Evolutionary conservation across 1,140 invertebrate genomes (phyloP), one percentile per base, ranked within the genome.

Genomic region (Tetragnatha versicolor): DNA sequence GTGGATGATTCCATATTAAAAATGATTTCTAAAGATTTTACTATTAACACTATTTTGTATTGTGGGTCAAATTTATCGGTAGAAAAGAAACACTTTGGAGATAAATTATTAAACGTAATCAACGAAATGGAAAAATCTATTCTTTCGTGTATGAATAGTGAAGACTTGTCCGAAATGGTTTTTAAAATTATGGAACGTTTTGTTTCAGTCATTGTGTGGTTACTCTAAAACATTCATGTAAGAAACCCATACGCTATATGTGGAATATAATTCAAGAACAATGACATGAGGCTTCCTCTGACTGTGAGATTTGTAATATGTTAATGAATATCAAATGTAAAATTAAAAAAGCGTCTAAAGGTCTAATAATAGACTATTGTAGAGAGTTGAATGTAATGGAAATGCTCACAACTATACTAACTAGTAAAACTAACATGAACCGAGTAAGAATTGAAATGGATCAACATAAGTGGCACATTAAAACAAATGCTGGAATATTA

Each of bases 231-330:
- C 17, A 49, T 33, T 68, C 63, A 10, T 47, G 63, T 49, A 47
- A 45, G 10, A 47, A 45, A 31, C 39, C 63, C 5, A 9, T 47
- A 14, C 22, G 25, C 20, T 68, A 31, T n/a, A 22, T 39, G 20
- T 68, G 63, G 63, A 68, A 68, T 49, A 68, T 68, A 22, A 17
- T 68, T 9, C 29, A 31, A 47, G 63, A 68, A 29, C 39, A 68
- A 29, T 68, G 63, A 45, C 39, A 47, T 31, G 63, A 68, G 49
- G 22, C 31, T n/a, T 9, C 27, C 29, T 29, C 12, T 29, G 63
- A 68, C n/a, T 12, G 25, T 25, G 60, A 63, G n/a, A 39, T 63
- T 22, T 7, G 9, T 22, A 20, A 27, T 25, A 22, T 63, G 7
- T 10, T 63, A 3, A 10, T 63, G 7, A 63, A 37, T 20, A 63